phyloP scores from a whole-genome alignment of 2,888 invertebrate species.

The Aromia moschata region DNA sequence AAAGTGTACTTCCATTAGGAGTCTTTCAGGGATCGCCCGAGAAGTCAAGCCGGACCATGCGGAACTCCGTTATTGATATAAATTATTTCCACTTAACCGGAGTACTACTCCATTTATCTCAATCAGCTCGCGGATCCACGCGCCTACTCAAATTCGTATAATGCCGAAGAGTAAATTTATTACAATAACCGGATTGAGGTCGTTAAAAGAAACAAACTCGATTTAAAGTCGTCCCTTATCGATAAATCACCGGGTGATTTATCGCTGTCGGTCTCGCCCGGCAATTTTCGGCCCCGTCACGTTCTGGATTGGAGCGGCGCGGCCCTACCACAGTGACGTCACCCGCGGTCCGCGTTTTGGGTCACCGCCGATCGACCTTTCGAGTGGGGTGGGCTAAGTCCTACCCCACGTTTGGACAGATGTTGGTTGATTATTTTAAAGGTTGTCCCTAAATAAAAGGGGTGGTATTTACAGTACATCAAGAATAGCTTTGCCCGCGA shows the following conservation, averaged over 20 bases:
- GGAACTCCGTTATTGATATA: background rate
- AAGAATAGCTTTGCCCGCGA: too few species aligned
- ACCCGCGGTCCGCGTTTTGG: background rate
- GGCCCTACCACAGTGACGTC: background rate
- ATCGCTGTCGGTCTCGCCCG: constrained; percentile 1
- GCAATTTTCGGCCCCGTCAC: constrained; percentile 4
- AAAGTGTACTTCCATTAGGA: too few species aligned
- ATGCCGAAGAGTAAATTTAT: constrained; percentile 1
- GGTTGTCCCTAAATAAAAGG: too few species aligned
- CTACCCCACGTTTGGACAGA: too few species aligned
- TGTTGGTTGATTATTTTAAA: too few species aligned
- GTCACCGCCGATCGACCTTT: background rate
- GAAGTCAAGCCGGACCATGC: background rate
- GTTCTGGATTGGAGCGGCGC: constrained; percentile 3
- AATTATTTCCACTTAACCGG: background rate
- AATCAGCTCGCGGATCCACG: constrained; percentile 14
- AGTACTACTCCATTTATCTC: constrained; percentile 17
- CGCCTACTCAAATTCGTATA: constrained; percentile 11
- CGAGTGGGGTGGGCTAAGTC: too few species aligned
- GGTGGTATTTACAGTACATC: too few species aligned
- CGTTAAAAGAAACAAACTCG: constrained; percentile 9
- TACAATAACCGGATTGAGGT: constrained; percentile 21
- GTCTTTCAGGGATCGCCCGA: too few species aligned
- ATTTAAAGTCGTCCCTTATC: constrained; percentile 15
- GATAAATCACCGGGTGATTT: constrained; percentile 2